These are phyloP conservation scores for Oreochromis tanganicae DNA, from an alignment of 2,113 vertebrate species.

Conservation along the genomic window DNA sequence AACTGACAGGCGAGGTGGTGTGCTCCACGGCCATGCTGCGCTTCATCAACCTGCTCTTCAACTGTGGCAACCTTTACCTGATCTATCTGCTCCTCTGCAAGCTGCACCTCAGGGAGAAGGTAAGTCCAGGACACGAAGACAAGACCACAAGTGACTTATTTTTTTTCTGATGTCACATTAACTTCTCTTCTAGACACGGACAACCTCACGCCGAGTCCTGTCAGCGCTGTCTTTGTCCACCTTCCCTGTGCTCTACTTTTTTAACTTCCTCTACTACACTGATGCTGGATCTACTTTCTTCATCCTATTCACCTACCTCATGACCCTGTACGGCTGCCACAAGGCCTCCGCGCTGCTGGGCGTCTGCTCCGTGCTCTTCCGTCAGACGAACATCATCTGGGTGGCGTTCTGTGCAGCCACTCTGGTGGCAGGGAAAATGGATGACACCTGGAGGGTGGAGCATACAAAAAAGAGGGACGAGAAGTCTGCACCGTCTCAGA, in stretches of 20 bases:
- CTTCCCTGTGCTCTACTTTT: constrained; percentile 95
- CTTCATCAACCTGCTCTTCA: constrained; percentile 93
- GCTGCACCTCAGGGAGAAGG: constrained; percentile 86
- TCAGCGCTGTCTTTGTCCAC: constrained; percentile 81
- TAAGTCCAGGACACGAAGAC: constrained; percentile 10
- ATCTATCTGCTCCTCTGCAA: constrained; percentile 83
- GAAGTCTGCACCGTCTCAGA: constrained; percentile 56
- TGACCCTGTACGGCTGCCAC: constrained; percentile 91
- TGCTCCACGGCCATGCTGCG: constrained; percentile 91
- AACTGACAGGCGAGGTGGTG: constrained; percentile 77
- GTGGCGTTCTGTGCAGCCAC: constrained; percentile 86
- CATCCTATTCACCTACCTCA: constrained; percentile 90
- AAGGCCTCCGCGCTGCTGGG: constrained; percentile 87
- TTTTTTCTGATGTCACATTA: background rate
- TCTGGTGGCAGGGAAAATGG: constrained; percentile 79
- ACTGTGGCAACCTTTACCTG: constrained; percentile 88
- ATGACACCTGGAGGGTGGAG: constrained; percentile 82
- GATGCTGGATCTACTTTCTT: constrained; percentile 94
- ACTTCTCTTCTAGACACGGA: constrained; percentile 67
- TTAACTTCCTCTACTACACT: constrained; percentile 97
- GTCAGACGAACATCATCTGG: constrained; percentile 96
- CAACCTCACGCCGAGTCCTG: constrained; percentile 79
- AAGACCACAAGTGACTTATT: background rate
- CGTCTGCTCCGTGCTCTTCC: constrained; percentile 87
- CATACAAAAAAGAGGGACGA: constrained; percentile 85